Base-by-base conservation (phyloP, 2,888 invertebrate species). In the Meandrusa payeni region DNA sequence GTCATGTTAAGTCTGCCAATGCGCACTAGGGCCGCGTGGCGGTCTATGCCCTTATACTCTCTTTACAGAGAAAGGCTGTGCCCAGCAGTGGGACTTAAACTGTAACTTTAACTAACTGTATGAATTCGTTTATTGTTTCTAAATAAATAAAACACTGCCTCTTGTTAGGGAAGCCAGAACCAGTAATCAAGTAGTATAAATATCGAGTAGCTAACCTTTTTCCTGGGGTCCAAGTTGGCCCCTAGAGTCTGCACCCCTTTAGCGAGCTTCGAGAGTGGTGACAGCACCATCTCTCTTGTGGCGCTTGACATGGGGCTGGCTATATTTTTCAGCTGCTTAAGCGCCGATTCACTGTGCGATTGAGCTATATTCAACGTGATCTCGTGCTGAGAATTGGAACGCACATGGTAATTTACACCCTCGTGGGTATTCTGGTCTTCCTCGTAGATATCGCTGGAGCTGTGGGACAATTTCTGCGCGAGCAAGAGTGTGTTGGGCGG, bases 201-300 rank as follows among this genome's bases (percentile, higher is more conserved):
- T 10, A 23, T 22, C 3, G 4, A 13, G 22, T 10, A 46, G n/a
- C 55, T 46, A 54, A 87, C 88, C 80, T 88, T 89, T 7, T 94
- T 95, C 47, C 95, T 90, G 0, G 95, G 95, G 81, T 96, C 96
- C 61, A 96, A 88, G 81, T 95, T 96, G 6, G 94, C 93, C 0
- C 96, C 94, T 36, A 96, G 88, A 61, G 90, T 94, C 72, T 96
- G 96, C 59, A 96, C 93, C 0, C 96, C 96, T 71, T 95, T 95
- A 0, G 96, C 96, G 32, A 97, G 78, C 69, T 95, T 96, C 0
- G 95, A 93, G 13, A 97, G 89, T 0, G 94, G 94, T 0, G 93
- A 93, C 19, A 93, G 58, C 0, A 93, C 91, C 78, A 92, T 90
- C 54, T 91, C 93, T 55, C 90, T 90, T 3, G 90, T 91, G n/a